Percentiles rank a stretch among this genome's conserved stretches.
Evolutionary conservation across 1,140 invertebrate genomes (phyloP).

Genomic region (Drosophila pandora): DNA sequence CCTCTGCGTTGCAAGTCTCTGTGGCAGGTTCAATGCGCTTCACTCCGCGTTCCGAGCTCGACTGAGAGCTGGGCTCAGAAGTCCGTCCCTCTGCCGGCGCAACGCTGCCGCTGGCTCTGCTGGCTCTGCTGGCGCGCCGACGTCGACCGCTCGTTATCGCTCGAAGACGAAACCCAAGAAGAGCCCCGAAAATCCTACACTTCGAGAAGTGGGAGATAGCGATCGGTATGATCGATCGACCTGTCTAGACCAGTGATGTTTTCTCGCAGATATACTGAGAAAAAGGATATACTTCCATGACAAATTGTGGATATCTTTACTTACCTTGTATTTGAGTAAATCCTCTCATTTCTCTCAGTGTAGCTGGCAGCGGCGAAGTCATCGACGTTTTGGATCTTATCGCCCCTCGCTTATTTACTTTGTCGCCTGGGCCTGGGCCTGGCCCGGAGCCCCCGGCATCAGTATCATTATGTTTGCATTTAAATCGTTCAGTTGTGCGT

Average conservation of each 20-base stretch:
- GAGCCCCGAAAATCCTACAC: constrained; percentile 49
- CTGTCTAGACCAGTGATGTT: constrained; percentile 15
- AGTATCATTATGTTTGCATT: constrained; percentile 18
- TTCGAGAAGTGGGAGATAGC: constrained; percentile 19
- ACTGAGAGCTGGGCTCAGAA: constrained; percentile 65
- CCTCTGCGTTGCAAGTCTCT: background rate
- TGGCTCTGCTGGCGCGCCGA: constrained; percentile 37
- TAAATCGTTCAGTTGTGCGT: constrained; percentile 27
- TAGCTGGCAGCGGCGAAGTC: constrained; percentile 28
- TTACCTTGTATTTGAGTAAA: background rate
- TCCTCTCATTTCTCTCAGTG: constrained; percentile 26
- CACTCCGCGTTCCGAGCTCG: constrained; percentile 56
- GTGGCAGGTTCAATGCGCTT: constrained; percentile 42
- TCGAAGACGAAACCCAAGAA: constrained; percentile 5
- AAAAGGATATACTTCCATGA: background rate
- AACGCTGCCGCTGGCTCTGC: constrained; percentile 20
- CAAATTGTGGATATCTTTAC: background rate
- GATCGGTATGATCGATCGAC: constrained; percentile 21
- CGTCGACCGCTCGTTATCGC: constrained; percentile 48
- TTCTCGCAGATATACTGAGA: background rate
- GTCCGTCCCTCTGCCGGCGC: constrained; percentile 12
- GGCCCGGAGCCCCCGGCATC: background rate
- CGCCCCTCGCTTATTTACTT: constrained; percentile 40
- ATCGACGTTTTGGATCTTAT: constrained; percentile 64
- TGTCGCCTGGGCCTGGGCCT: background rate